Conservation (phyloP, 2,888 invertebrate genomes). For the Lucinisca nassula region DNA sequence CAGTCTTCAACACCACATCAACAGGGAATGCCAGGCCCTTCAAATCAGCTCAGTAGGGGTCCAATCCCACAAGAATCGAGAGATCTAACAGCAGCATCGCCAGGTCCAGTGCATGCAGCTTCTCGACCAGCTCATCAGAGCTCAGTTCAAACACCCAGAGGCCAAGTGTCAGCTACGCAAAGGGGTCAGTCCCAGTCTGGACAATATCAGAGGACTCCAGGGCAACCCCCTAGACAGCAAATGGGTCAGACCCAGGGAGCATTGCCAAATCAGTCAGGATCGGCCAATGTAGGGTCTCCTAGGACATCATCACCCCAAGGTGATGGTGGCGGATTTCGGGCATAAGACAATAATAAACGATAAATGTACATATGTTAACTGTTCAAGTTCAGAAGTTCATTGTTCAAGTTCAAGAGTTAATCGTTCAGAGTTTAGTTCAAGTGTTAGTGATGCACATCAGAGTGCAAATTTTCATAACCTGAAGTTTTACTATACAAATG, state of each 20-base stretch:
- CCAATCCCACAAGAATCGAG: not conserved
- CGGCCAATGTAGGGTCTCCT: too few species aligned
- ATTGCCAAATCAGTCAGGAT: too few species aligned
- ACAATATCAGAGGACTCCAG: too few species aligned
- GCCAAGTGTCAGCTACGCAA: too few species aligned
- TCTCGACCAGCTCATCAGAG: not conserved
- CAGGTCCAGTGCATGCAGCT: not conserved
- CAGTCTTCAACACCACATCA: too few species aligned
- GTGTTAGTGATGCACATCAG: not conserved
- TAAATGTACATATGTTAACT: constrained; percentile 5
- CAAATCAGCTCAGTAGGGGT: too few species aligned
- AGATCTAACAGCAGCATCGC: not conserved
- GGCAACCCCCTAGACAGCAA: too few species aligned
- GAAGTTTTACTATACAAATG: constrained; percentile 17
- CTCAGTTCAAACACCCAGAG: not conserved
- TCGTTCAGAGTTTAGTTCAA: not conserved
- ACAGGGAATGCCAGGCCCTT: too few species aligned
- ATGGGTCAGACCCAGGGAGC: too few species aligned
- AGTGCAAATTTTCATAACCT: not conserved
- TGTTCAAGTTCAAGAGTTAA: not conserved
- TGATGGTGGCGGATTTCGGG: not conserved
- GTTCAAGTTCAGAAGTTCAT: not conserved
- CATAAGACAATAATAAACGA: not conserved
- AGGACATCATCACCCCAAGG: not conserved
- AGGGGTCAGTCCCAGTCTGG: too few species aligned